Base-by-base conservation (phyloP, 1,140 invertebrate species). In the Pseudomyrmex dendroicus region DNA sequence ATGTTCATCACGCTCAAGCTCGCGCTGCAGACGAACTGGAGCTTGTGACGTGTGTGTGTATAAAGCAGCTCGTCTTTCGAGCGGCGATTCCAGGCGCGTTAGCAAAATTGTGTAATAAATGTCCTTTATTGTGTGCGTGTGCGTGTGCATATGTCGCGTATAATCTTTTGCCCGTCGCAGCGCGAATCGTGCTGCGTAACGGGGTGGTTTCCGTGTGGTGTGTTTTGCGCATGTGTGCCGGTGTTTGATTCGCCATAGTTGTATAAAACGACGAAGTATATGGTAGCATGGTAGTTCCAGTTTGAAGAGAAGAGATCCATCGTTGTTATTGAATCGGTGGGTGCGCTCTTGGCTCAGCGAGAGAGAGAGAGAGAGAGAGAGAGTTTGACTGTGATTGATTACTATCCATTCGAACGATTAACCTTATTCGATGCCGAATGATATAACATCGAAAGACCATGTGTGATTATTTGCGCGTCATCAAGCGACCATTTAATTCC, bases 1-100 rank as follows among this genome's bases (percentile, higher is more conserved):
- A 90, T 91, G 89, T 90, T 90, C 74, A 86, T 89, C 77, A 89
- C 90, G 57, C 84, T 93, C 64, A 92, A 92, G 77, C 84, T 93
- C 56, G 86, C 86, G 35, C 56, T 91, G 22, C 85, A 87, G 63
- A 82, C 77, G 52, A 87, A 85, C 83, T 85, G 83, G 84, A 22
- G 48, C n/a, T 74, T 74, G 62, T 62, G 44, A 35, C 72, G 22
- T 59, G 56, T 8, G 46, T 54, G 59, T 46, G 25, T 50, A 63
- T 17, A 57, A 78, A 59, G 64, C 48, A 35, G 35, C 35, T 35
- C 35, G 4, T 35, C 54, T n/a, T 20, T 20, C 20, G 59, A 20
- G 66, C 64, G 61, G 20, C n/a, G 50, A 54, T 46, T 12, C 13
- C 17, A 20, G 13, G 44, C 59, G 13, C 50, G 64, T 78, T 78